Percentiles rank a stretch among this genome's conserved stretches.
These are phyloP conservation scores for Enteromius afrohamiltoni DNA, from an alignment of 2,797 vertebrate genomes.

Conservation along the genomic window DNA sequence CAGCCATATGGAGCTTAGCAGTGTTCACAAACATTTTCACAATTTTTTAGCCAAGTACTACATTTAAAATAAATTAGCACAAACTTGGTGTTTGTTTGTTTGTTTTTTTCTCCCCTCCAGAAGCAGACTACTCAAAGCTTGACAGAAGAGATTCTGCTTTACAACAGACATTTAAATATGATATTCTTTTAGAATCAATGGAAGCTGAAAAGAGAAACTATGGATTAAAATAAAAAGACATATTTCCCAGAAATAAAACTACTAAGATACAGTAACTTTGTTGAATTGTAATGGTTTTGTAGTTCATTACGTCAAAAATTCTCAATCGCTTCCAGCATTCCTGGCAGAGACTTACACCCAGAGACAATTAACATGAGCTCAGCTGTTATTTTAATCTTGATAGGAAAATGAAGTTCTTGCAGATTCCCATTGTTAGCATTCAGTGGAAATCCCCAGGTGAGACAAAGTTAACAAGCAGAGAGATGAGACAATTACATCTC, in stretches of 20 bases:
- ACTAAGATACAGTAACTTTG: conserved; percentile 9
- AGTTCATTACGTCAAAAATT: conserved; percentile 40
- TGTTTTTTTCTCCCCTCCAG: no score
- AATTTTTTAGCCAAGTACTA: not conserved
- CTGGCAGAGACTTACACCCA: conserved; percentile 34
- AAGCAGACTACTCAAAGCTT: not conserved
- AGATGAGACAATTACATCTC: conserved; percentile 50
- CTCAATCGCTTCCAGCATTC: conserved; percentile 29
- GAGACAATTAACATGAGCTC: conserved; percentile 52
- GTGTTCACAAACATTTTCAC: not conserved
- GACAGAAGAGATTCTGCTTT: not conserved
- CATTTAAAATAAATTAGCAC: not conserved
- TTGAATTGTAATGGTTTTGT: conserved; percentile 40
- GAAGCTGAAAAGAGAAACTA: not conserved
- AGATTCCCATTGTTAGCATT: conserved; percentile 52
- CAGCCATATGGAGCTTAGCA: not conserved
- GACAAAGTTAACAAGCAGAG: conserved; percentile 49
- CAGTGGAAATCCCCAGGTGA: conserved; percentile 48
- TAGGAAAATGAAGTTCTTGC: conserved; percentile 54
- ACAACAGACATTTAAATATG: not conserved
- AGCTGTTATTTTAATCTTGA: conserved; percentile 58
- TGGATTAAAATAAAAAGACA: not conserved
- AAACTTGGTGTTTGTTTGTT: not conserved
- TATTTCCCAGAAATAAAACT: not conserved
- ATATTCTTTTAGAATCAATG: not conserved